Base-by-base conservation (phyloP, 2,888 invertebrate genomes). In the Gymnocheta viridis region DNA sequence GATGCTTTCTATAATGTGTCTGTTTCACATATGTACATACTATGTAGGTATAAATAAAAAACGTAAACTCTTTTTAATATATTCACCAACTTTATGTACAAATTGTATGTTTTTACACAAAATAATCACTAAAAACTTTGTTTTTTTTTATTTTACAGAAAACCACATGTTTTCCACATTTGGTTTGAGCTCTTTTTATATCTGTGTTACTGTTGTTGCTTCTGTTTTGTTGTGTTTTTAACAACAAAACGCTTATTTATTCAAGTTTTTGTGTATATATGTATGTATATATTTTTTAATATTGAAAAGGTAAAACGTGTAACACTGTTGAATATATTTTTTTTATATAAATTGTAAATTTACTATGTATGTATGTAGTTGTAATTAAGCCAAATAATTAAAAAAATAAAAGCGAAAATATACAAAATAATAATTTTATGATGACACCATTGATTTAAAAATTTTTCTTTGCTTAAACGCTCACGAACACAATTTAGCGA, bases 281-380 rank as follows among this genome's bases (percentile, higher is more conserved):
- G n/a, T n/a, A n/a, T n/a, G n/a, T n/a, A n/a, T n/a, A 73, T 27
- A 56, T 17, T 64, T 58, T 62, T 66, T 60, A 60, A 29, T 27
- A 29, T 38, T 38, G 49, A 27, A 77, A 80, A 76, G 17, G 17
- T 77, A 69, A 84, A 77, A 85, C 81, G 85, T 82, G 81, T 72
- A 66, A 54, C 38, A 60, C 19, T 17, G 7, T 27, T 35, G 6
- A 47, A 19, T 32, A 49, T 51, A 4, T 44, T 62, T 60, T 4
- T 41, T 22, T 32, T 9, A 47, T 44, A 44, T 4, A 17, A 17
- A 19, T 49, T 0, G 47, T 19, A 19, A 19, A 22, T 76, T 67
- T n/a, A n/a, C n/a, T n/a, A n/a, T n/a, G n/a, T n/a, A n/a, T n/a
- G n/a, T 27, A 35, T 35, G 4, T 58, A 74, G 70, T 38, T 47